These are phyloP conservation scores for Huso huso DNA, from an alignment of 2,797 vertebrate genomes.

Conservation along the genomic window DNA sequence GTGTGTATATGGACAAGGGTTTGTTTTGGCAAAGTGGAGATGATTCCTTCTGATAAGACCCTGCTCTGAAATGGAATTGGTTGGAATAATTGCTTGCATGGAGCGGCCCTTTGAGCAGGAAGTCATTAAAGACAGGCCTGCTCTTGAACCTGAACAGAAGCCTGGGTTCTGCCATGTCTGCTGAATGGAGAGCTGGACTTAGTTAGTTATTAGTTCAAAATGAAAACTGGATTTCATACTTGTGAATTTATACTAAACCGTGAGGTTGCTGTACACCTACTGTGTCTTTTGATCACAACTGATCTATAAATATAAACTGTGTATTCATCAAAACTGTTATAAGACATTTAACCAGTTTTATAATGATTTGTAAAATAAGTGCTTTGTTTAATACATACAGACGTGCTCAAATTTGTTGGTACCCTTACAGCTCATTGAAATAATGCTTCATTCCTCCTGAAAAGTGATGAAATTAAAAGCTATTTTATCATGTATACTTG, in stretches of 20 bases:
- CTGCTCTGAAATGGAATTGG: conserved; percentile 19
- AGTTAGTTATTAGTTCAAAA: conserved; percentile 68
- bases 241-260: conserved; percentile 46
- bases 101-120: conserved; percentile 25
- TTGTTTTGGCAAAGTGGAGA: conserved; percentile 7
- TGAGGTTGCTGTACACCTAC: conserved; percentile 1
- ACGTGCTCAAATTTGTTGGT: too few species aligned
- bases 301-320: background rate
- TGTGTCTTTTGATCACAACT: background rate
- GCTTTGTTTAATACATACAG: too few species aligned
- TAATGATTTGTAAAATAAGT: too few species aligned
- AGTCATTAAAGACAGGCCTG: conserved; percentile 12
- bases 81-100: conserved; percentile 23
- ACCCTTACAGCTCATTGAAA: too few species aligned
- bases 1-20: conserved; percentile 11
- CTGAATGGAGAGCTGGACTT: conserved; percentile 59
- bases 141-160: conserved; percentile 20
- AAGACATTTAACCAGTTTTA: background rate
- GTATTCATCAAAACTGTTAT: background rate
- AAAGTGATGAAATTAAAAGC: too few species aligned
- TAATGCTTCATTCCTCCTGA: too few species aligned
- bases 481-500: too few species aligned
- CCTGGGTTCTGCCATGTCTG: conserved; percentile 21
- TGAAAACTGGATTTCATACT: conserved; percentile 69
- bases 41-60: conserved; percentile 24